Base-by-base conservation (phyloP, 2,113 vertebrate species). In the Chauna torquata region DNA sequence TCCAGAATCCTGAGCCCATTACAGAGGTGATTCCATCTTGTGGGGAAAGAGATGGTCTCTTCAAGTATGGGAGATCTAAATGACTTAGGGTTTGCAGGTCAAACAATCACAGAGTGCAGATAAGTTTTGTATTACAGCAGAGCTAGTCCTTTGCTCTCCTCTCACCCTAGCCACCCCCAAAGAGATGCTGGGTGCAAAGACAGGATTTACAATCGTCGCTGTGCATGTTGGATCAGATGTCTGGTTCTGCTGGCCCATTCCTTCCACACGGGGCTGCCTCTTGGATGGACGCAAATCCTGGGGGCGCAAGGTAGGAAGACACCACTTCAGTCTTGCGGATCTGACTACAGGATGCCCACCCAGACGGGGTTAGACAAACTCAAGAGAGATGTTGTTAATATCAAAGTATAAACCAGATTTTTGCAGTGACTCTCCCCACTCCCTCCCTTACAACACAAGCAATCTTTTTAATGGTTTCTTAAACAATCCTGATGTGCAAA, bases 401-500 rank as follows among this genome's bases (percentile, higher is more conserved):
- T 58, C 30, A 71, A 86, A 87, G 24, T 69, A 76, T 27, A 89
- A 87, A 91, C 22, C 0, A 0, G 12, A 77, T 82, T 52, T 94
- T 95, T 95, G 87, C 74, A 50, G 40, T 61, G 36, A 86, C 38
- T 6, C 30, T 95, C 27, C 23, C 32, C 64, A 27, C 45, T 92
- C 72, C 55, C 69, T 93, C n/a, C 76, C 79, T 96, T 96, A 90
- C 96, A 95, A 96, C 83, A 94, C 49, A 42, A 89, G 74, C 78
- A 89, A 85, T 91, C 49, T 94, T 89, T 93, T 76, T 54, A 94
- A 96, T 92, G 40, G 42, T 94, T 93, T 96, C 92, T 93, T 90
- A 19, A 86, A 96, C 40, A 92, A 57, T 55, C 89, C 13, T 61
- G 76, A 87, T 49, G 49, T 49, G 54, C 70, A 82, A 87, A 89